phyloP scores from a whole-genome alignment of 2,113 vertebrate genomes.

The Saccopteryx bilineata region DNA sequence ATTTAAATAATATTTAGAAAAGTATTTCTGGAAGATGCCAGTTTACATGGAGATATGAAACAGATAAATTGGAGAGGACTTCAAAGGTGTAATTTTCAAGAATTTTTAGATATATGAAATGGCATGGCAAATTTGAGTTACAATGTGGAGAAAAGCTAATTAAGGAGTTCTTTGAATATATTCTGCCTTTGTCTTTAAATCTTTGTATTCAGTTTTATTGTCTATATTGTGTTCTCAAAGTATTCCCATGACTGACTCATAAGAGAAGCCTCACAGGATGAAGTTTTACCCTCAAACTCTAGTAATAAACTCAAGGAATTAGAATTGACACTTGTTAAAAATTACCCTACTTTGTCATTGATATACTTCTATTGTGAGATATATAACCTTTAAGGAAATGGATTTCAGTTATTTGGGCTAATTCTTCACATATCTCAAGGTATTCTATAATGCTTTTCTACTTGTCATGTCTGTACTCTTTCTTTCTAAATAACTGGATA shows the following conservation, averaged over 20 bases:
- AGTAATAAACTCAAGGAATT: background rate
- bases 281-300: background rate
- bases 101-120: background rate
- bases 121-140: background rate
- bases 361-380: background rate
- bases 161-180: background rate
- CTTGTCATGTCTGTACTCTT: background rate
- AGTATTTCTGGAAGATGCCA: background rate
- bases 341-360: background rate
- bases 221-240: background rate
- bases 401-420: background rate
- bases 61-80: background rate
- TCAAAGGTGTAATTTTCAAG: background rate
- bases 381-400: background rate
- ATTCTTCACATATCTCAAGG: background rate
- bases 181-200: background rate
- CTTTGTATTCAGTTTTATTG: background rate
- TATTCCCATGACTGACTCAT: background rate
- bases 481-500: background rate
- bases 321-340: background rate
- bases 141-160: conserved; percentile 10
- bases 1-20: conserved; percentile 7
- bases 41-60: background rate
- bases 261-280: background rate
- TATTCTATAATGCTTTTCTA: background rate